Conservation (phyloP, 2,888 invertebrate genomes). For the Luperina testacea region DNA sequence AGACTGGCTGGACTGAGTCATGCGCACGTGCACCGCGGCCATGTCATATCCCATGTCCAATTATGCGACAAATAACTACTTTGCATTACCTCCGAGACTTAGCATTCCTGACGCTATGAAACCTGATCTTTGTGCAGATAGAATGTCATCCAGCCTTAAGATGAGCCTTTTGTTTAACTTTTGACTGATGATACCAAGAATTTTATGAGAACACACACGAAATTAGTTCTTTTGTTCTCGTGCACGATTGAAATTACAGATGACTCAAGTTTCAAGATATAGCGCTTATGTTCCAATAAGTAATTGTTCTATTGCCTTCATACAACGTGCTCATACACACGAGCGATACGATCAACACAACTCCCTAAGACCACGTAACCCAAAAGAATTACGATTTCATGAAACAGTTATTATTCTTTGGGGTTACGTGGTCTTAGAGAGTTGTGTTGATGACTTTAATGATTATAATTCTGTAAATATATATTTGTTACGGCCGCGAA, state of each 20-base stretch:
- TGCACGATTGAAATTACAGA: constrained; percentile 25
- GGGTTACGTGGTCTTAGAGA: no score
- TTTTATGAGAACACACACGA: constrained; percentile 38
- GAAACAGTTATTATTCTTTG: no score
- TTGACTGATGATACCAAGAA: constrained; percentile 42
- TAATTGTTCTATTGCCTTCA: not conserved
- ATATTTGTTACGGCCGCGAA: no score
- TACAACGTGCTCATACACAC: not conserved
- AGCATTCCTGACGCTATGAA: constrained; percentile 62
- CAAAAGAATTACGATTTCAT: no score
- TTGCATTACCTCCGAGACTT: constrained; percentile 62
- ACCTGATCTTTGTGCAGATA: constrained; percentile 58
- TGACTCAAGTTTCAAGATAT: not conserved
- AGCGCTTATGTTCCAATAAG: constrained; percentile 4
- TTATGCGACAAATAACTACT: constrained; percentile 74
- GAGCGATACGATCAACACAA: no score
- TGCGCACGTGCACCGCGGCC: constrained; percentile 78
- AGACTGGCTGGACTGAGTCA: constrained; percentile 71
- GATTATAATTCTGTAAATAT: no score
- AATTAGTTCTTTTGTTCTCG: constrained; percentile 32
- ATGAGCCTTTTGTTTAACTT: constrained; percentile 54
- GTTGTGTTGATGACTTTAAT: no score
- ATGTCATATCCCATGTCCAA: constrained; percentile 79
- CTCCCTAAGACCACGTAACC: no score
- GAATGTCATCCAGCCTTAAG: constrained; percentile 31